These are phyloP conservation scores for Apomyelois bistriatella DNA, from an alignment of 2,888 invertebrate species.

Conservation along the genomic window DNA sequence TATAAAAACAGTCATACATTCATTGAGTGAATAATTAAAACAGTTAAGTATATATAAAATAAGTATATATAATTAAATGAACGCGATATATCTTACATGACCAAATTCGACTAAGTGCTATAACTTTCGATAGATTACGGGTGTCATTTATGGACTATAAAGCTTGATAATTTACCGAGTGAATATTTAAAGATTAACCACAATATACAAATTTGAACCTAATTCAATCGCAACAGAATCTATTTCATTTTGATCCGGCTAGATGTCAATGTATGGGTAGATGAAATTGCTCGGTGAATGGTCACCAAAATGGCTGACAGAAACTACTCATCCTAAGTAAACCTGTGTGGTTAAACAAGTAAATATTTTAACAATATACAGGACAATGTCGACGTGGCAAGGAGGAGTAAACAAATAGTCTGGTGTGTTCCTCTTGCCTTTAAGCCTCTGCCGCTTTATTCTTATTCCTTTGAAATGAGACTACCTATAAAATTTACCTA, in stretches of 20 bases:
- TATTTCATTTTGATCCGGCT: neutral
- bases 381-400: slow-evolving; percentile 24
- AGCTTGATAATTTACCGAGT: slow-evolving; percentile 11
- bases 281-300: slow-evolving; percentile 29
- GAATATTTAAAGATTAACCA: slow-evolving; percentile 7
- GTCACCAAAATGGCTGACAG: slow-evolving; percentile 42
- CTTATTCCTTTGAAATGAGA: too few relatives aligned
- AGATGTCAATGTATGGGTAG: neutral
- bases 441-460: neutral
- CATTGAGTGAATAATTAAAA: too few relatives aligned
- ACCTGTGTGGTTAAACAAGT: slow-evolving; percentile 39
- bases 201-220: neutral
- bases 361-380: slow-evolving; percentile 54
- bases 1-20: too few relatives aligned
- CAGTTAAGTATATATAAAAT: too few relatives aligned
- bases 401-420: slow-evolving; percentile 19
- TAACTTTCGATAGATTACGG: slow-evolving; percentile 11
- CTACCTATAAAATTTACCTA: too few relatives aligned
- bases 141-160: slow-evolving; percentile 8
- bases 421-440: neutral
- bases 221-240: neutral
- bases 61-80: slow-evolving; percentile 1
- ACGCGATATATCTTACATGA: slow-evolving; percentile 4
- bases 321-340: slow-evolving; percentile 59
- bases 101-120: slow-evolving; percentile 7